Base-by-base conservation (phyloP, 2,888 invertebrate species). In the Allacma fusca region DNA sequence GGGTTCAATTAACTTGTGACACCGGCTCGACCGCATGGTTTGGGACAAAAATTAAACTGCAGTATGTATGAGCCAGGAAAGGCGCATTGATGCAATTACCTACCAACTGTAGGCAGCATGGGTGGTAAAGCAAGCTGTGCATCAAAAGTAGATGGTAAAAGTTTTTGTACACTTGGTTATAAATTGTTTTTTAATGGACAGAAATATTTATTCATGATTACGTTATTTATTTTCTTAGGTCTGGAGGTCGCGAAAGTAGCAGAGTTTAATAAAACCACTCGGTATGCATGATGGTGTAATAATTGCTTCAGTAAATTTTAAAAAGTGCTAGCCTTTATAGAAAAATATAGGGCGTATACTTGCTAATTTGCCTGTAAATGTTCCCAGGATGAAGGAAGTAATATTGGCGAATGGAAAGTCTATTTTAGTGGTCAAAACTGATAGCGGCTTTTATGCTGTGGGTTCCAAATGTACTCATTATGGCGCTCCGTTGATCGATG, bases 381-480 rank as follows among this genome's bases (percentile, higher is more conserved):
- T n/a, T n/a, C n/a, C n/a, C n/a, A 76, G 76, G n/a, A 70, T 71
- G 71, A 87, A 87, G 79, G 88, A 87, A 74, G 85, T n/a, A n/a
- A n/a, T n/a, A n/a, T n/a, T 86, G 74, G 84, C 87, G 83, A 87
- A 73, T 7, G 91, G 91, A 19, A 91, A 91, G 0, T 93, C 92
- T 87, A 91, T 97, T 12, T 88, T 98, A 70, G 86, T 98, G 28
- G 91, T 97, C 0, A 94, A 94, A 86, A 95, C 97, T 85, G 91
- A 93, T 78, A 95, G 94, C 5, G 90, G 91, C 82, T 89, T 94
- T 76, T 92, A 90, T 85, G 98, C 97, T 0, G 85, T 97, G 23
- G 96, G 97, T 0, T 90, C 91, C 19, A 95, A 96, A 87, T 98
- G 98, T 86, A 92, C 96, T 0, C 98, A 98, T 87, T 97, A 96